A percentile compares a stretch with the other conserved stretches of the same genome.
phyloP scores from a whole-genome alignment of 2,113 vertebrate species.

The Phycodurus eques region DNA sequence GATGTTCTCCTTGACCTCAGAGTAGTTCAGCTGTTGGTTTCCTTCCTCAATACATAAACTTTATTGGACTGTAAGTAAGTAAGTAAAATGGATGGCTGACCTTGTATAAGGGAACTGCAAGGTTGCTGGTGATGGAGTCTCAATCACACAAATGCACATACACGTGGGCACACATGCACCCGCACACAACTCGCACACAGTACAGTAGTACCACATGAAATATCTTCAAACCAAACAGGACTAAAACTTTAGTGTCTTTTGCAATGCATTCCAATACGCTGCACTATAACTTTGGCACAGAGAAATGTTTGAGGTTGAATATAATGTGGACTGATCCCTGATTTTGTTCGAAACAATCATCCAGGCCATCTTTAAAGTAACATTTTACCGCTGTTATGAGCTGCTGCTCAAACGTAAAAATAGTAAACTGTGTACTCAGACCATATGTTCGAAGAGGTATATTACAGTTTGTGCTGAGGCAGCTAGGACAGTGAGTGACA shows the following conservation, averaged over 20 bases:
- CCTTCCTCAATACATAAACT: constrained; percentile 35
- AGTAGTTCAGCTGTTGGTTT: constrained; percentile 32
- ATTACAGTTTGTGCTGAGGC: background rate
- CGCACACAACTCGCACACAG: background rate
- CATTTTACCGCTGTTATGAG: too few species aligned
- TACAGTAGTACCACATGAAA: too few species aligned
- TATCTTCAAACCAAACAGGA: too few species aligned
- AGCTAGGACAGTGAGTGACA: background rate
- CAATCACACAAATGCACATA: constrained; percentile 12
- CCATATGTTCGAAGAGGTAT: background rate
- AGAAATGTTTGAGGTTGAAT: too few species aligned
- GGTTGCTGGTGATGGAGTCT: constrained; percentile 9
- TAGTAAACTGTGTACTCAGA: background rate
- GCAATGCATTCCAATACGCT: too few species aligned
- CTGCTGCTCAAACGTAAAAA: too few species aligned
- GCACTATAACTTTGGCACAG: too few species aligned
- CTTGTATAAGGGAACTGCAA: constrained; percentile 23
- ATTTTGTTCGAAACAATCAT: too few species aligned
- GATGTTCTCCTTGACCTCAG: constrained; percentile 26
- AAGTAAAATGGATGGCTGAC: constrained; percentile 21
- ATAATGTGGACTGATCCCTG: too few species aligned
- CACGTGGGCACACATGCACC: constrained; percentile 10
- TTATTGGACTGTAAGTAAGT: constrained; percentile 31
- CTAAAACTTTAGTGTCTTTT: too few species aligned
- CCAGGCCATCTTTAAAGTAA: too few species aligned